Conservation (phyloP, 2,113 vertebrate genomes). For the Potamarius usumacintae region DNA sequence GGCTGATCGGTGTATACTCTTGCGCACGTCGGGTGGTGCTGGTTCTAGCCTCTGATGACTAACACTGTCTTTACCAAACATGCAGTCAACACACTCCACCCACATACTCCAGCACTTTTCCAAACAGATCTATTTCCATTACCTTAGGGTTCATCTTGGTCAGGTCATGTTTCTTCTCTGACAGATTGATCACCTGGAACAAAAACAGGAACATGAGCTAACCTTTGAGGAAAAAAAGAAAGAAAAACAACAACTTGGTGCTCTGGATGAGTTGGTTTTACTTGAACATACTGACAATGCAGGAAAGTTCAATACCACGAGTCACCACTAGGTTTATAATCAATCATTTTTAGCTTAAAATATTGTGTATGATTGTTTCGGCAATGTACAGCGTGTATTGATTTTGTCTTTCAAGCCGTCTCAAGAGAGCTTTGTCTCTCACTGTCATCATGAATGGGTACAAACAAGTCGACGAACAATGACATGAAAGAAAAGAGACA, state of each 20-base stretch:
- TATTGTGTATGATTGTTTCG: background rate
- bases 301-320: background rate
- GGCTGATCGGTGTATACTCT: too few relatives aligned
- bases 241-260: background rate
- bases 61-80: constrained; percentile 23
- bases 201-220: constrained; percentile 30
- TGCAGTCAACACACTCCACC: constrained; percentile 31
- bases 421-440: background rate
- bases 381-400: background rate
- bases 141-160: constrained; percentile 93
- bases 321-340: background rate
- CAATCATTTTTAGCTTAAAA: too few relatives aligned
- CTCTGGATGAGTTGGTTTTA: background rate
- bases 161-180: constrained; percentile 89
- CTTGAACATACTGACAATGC: background rate
- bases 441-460: background rate
- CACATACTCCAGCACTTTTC: constrained; percentile 3
- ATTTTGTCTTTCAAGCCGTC: background rate
- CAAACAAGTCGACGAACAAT: constrained; percentile 3
- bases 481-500: constrained; percentile 6
- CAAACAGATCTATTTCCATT: constrained; percentile 46
- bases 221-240: background rate
- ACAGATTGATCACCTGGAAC: constrained; percentile 90
- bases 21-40: background rate
- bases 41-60: constrained; percentile 29